Evolutionary conservation across 2,113 vertebrate genomes (phyloP).

Genomic region (Noturus placidus): DNA sequence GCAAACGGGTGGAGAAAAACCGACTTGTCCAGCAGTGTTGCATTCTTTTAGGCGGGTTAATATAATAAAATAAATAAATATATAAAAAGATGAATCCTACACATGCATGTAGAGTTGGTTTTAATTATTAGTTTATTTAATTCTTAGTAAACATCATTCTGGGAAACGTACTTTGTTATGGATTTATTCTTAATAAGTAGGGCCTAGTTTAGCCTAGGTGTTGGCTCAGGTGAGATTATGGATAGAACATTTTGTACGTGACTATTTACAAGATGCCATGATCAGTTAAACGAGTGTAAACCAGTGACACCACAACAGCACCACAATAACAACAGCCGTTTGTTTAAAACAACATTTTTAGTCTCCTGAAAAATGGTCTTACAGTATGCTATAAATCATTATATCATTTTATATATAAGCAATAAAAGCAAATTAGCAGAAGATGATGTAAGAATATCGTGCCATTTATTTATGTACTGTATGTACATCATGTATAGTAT

Average conservation of each 20-base stretch:
- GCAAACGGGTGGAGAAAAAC: slow-evolving; percentile 66
- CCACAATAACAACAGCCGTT: background rate
- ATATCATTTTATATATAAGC: too few relatives aligned
- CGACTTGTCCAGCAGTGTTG: slow-evolving; percentile 28
- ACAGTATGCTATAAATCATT: background rate
- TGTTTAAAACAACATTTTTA: background rate
- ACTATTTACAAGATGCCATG: background rate
- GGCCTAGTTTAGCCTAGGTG: background rate
- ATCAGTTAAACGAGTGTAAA: background rate
- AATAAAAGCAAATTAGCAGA: background rate
- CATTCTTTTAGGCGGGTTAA: background rate
- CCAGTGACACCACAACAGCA: background rate
- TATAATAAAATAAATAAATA: background rate
- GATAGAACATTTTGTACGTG: background rate
- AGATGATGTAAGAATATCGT: background rate
- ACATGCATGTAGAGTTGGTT: slow-evolving; percentile 19
- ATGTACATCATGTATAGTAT: too few relatives aligned
- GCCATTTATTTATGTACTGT: background rate
- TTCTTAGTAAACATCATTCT: background rate
- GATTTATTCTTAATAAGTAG: background rate
- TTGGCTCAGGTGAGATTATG: background rate
- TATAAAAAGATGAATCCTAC: slow-evolving; percentile 19
- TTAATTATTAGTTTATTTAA: background rate
- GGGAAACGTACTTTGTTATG: background rate
- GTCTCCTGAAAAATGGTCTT: too few relatives aligned